Conservation (phyloP, 92 coral and sea anemone genomes). For the Metridium senile region DNA sequence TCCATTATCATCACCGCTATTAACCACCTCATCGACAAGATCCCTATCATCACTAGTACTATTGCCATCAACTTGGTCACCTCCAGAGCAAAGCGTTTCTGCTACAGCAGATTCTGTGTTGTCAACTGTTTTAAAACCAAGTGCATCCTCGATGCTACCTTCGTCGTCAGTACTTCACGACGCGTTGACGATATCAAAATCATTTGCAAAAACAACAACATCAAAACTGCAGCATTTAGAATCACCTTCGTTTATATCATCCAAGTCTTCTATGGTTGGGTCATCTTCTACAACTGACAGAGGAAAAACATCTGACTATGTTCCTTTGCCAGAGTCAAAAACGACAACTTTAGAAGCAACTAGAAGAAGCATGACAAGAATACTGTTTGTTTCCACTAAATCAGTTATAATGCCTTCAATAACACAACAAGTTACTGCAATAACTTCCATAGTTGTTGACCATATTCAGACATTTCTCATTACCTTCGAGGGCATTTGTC, state of each 20-base stretch:
- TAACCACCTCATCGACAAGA: not conserved
- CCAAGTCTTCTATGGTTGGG: not conserved
- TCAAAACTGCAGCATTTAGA: constrained; percentile 12
- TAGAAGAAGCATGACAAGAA: not conserved
- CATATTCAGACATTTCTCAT: constrained; percentile 46
- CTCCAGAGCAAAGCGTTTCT: not conserved
- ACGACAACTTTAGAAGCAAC: not conserved
- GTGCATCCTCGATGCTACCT: not conserved
- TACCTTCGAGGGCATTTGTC: constrained; percentile 57
- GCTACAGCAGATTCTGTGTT: not conserved
- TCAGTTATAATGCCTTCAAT: constrained; percentile 3
- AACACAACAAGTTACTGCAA: not conserved
- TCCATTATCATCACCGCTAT: not conserved
- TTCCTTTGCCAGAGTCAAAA: not conserved
- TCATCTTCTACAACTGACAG: not conserved
- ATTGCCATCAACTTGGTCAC: not conserved
- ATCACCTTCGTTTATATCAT: not conserved
- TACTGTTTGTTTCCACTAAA: not conserved
- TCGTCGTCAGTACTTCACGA: not conserved
- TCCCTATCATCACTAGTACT: not conserved
- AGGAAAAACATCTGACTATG: not conserved
- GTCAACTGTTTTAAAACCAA: not conserved
- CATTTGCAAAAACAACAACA: not conserved
- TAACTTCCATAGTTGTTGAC: not conserved
- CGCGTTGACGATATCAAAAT: not conserved